Conservation (phyloP, 1,140 invertebrate species). For the Leucophenga varia region DNA sequence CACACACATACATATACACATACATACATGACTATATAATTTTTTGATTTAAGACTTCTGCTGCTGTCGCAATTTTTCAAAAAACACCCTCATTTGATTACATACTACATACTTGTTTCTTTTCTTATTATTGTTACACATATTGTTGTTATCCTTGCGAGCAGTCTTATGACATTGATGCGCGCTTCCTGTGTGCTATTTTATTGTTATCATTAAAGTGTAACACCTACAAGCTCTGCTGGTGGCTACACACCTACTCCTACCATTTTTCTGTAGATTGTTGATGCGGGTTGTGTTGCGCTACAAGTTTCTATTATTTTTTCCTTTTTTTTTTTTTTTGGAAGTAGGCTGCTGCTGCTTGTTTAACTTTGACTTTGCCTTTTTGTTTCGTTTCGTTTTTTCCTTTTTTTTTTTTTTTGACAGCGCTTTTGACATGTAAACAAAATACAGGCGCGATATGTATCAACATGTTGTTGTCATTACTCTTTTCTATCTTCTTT, state of each 20-base stretch:
- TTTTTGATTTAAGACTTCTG: slow-evolving; percentile 50
- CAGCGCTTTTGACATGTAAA: slow-evolving; percentile 1
- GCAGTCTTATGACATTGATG: slow-evolving; percentile 50
- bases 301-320: slow-evolving; percentile 11
- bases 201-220: slow-evolving; percentile 53
- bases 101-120: too few species aligned
- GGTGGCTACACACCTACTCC: too few species aligned
- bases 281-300: too few species aligned
- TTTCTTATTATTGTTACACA: too few species aligned
- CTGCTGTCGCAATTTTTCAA: slow-evolving; percentile 52
- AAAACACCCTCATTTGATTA: slow-evolving; percentile 34
- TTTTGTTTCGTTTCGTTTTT: not conserved
- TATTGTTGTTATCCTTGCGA: too few species aligned
- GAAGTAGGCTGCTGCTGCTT: not conserved
- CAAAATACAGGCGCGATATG: too few species aligned
- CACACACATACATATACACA: too few species aligned
- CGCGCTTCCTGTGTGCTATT: slow-evolving; percentile 34
- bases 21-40: slow-evolving; percentile 49
- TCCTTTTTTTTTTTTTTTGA: slow-evolving; percentile 26
- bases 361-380: not conserved
- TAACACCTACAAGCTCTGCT: slow-evolving; percentile 37
- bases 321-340: slow-evolving; percentile 24
- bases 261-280: too few species aligned
- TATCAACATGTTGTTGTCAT: too few species aligned
- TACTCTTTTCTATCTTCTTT: too few species aligned